A percentile compares a stretch with the other conserved stretches of the same genome.
Evolutionary conservation across 2,797 vertebrate genomes (phyloP).

Genomic region (Dallia pectoralis): DNA sequence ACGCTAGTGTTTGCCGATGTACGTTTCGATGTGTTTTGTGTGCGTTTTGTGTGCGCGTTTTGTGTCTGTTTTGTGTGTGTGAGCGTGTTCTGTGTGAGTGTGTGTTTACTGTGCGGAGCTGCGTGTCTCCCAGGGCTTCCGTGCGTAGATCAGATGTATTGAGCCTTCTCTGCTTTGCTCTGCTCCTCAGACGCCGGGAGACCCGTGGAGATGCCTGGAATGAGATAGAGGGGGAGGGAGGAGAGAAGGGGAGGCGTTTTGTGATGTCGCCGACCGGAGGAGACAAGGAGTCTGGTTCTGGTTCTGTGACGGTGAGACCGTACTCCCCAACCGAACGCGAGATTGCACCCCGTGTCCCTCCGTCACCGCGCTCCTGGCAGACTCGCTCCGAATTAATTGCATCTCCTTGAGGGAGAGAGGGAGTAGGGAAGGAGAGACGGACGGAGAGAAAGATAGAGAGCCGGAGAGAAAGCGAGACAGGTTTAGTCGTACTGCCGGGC

Average conservation of each 20-base stretch:
- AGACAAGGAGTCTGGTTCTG: slow-evolving; percentile 50
- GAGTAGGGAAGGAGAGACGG: too few species aligned
- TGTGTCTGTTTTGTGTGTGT: too few species aligned
- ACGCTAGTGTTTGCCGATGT: slow-evolving; percentile 9
- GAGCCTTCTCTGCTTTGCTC: slow-evolving; percentile 28
- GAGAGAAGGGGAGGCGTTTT: slow-evolving; percentile 38
- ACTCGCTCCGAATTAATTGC: slow-evolving; percentile 81
- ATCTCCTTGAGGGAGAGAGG: slow-evolving; percentile 75
- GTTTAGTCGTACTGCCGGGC: slow-evolving; percentile 70
- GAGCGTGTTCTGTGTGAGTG: slow-evolving; percentile 53
- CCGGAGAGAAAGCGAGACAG: slow-evolving; percentile 50
- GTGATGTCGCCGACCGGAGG: slow-evolving; percentile 44
- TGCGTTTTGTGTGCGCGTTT: slow-evolving; percentile 54
- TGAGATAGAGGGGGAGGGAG: not conserved
- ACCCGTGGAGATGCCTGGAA: not conserved
- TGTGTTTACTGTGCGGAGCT: slow-evolving; percentile 49
- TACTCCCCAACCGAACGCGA: slow-evolving; percentile 56
- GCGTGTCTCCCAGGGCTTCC: slow-evolving; percentile 27
- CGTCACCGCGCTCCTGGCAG: slow-evolving; percentile 80
- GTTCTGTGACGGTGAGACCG: slow-evolving; percentile 30
- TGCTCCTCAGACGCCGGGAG: slow-evolving; percentile 2
- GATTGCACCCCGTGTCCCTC: slow-evolving; percentile 73
- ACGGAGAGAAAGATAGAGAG: slow-evolving; percentile 30
- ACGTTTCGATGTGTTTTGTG: slow-evolving; percentile 28
- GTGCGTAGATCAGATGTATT: slow-evolving; percentile 38